Percentiles rank a stretch among this genome's conserved stretches.
Evolutionary conservation across 2,888 invertebrate species (phyloP).

Genomic region (Sisyra terminalis): DNA sequence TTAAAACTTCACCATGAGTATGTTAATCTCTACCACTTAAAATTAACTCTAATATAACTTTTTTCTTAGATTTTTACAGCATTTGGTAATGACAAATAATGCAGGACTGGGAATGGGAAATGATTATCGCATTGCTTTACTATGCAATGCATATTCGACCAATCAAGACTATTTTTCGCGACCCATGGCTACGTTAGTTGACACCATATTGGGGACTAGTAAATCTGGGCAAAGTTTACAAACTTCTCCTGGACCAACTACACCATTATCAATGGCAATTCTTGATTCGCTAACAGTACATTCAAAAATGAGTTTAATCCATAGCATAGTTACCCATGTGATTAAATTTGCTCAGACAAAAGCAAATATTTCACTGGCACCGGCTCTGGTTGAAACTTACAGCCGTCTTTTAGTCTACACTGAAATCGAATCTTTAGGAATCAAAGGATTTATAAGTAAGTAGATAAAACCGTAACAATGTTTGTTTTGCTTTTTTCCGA

Average conservation of each 20-base stretch:
- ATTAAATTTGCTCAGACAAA: constrained; percentile 81
- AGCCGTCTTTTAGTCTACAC: constrained; percentile 85
- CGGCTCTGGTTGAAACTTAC: constrained; percentile 89
- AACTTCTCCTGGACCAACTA: constrained; percentile 38
- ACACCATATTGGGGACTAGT: constrained; percentile 61
- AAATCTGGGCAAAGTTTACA: constrained; percentile 27
- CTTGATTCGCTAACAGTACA: constrained; percentile 89
- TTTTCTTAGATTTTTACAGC: constrained; percentile 58
- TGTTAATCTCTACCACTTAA: constrained; percentile 20
- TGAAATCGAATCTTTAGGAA: constrained; percentile 91
- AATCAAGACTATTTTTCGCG: constrained; percentile 81
- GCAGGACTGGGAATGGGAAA: constrained; percentile 57
- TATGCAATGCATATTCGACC: constrained; percentile 92
- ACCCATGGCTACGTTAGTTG: constrained; percentile 84
- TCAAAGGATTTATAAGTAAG: constrained; percentile 88
- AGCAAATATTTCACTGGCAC: constrained; percentile 67
- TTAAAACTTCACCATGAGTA: constrained; percentile 72
- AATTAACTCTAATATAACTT: not conserved
- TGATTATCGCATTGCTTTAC: constrained; percentile 78
- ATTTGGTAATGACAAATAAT: constrained; percentile 58
- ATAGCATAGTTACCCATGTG: constrained; percentile 69
- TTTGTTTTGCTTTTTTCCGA: too few species aligned
- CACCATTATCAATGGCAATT: constrained; percentile 81
- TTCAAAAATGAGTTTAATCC: constrained; percentile 80
- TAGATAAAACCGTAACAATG: too few species aligned